phyloP scores from a whole-genome alignment of 2,888 invertebrate genomes.

The Junonia oenone region DNA sequence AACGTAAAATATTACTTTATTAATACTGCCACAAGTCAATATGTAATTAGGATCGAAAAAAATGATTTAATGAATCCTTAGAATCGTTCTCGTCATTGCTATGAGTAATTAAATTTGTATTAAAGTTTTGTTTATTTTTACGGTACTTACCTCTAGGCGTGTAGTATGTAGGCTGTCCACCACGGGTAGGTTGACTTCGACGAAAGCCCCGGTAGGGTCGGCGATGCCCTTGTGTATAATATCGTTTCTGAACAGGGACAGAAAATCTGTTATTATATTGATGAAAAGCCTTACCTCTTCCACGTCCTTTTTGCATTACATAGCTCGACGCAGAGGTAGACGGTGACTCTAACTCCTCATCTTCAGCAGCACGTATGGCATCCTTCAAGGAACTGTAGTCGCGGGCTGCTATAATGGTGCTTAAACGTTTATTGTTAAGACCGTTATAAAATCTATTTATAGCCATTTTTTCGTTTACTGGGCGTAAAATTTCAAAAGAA shows the following conservation, averaged over 20 bases:
- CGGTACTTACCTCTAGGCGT: too few species aligned
- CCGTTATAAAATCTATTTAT: constrained; percentile 21
- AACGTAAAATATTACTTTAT: neutral
- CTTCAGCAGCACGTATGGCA: constrained; percentile 22
- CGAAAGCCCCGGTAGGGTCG: neutral
- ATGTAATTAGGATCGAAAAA: neutral
- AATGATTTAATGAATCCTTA: neutral
- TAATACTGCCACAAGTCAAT: neutral
- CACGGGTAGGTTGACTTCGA: neutral
- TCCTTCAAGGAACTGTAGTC: constrained; percentile 14
- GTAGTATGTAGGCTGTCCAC: too few species aligned
- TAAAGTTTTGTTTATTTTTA: neutral
- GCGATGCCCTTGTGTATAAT: neutral
- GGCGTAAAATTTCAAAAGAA: neutral
- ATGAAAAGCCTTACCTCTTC: neutral
- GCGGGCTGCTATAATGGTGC: constrained; percentile 17
- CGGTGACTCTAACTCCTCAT: constrained; percentile 11
- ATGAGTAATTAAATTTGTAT: neutral
- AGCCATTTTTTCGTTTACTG: neutral
- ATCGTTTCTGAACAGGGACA: neutral
- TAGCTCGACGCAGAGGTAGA: neutral
- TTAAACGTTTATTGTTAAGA: constrained; percentile 9
- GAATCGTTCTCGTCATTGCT: neutral
- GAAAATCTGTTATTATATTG: neutral
- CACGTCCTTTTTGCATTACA: neutral